Evolutionary conservation across 2,113 vertebrate genomes (phyloP), one percentile per base, ranked within the genome.

Genomic region (Onychostoma macrolepis): DNA sequence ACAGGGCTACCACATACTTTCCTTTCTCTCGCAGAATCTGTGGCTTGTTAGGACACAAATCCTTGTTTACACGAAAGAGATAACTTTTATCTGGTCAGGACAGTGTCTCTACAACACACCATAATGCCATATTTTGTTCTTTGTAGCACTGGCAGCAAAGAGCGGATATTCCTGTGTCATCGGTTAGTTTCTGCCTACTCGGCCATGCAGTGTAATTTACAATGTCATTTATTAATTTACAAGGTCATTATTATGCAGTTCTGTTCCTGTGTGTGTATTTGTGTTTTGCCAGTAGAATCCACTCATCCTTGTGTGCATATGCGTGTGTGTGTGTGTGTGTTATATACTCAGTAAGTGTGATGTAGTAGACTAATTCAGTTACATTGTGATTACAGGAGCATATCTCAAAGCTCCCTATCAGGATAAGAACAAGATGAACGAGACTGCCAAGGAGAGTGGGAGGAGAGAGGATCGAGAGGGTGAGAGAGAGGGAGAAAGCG

Each of bases 381-480:
- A 69, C 83, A 85, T 45, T 67, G 67, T 75, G 80, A 82, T 28
- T 87, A 86, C 53, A 87, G 72, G 43, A 77, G 84, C n/a, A 85
- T 87, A 85, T 87, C 86, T 85, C 78, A 77, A 61, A 80, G 28
- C 28, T 87, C 56, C 45, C 61, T 26, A 89, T 89, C 88, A 86
- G 74, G 88, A 89, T 87, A 89, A 87, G 74, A 86, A 77, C 50
- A 87, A 87, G 84, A 89, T 86, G 83, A 87, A 89, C 78, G 83
- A 75, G 50, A 67, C 86, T 87, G 72, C 74, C 76, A 75, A 83
- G n/a, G 38, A 83, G 38, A 75, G 43, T 67, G 74, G 74, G 61
- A 74, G 26, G 74, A 87, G 53, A 79, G 71, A 72, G 33, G 33
- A 81, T 71, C n/a, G 15, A 80, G 45, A 87, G 56, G 69, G 38